Base-by-base conservation (phyloP, 2,888 invertebrate genomes). In the Trisateles emortualis region DNA sequence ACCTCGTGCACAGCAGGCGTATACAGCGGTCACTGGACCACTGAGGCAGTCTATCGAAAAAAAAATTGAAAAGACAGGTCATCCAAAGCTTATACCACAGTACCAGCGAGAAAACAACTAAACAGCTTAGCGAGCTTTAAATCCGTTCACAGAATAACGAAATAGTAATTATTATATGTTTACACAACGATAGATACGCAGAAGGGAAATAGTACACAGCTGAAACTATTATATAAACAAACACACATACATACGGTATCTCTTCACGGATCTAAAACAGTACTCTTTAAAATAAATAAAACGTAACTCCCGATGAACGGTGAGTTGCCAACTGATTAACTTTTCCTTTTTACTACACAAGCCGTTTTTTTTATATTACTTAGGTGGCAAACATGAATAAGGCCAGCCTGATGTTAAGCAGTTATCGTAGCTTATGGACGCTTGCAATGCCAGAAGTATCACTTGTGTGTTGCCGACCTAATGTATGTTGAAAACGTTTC, bases 281-380 rank as follows among this genome's bases (percentile, higher is more conserved):
- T 33, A 32, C 22, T 40, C 29, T 40, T 41, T 29, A 48, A 48
- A 9, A 35, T 48, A 40, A 48, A 48, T 48, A 48, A 48, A 48
- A 46, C 35, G 13, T 17, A 33, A 16, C 30, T 39, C 30, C 14
- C 19, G 39, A 39, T 39, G 35, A 32, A 33, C 26, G 17, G 26
- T 16, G 29, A 33, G 14, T 4, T 32, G 5, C 5, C 11, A 13
- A 8, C 1, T 8, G 9, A 4, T 8, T 26, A 26, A 4, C 8
- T 26, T 26, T 26, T 8, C 3, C 3, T 19, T 19, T 2, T 3
- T 3, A 19, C 19, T 3, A 19, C 19, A 19, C 5, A 3, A 19
- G 8, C 22, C 5, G 22, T 22, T 22, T 22, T 22, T 2, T 22
- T 22, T 22, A 5, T 3, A 22, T 22, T 22, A 22, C n/a, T n/a